Base-by-base conservation (phyloP, 1,140 invertebrate genomes). In the Cotesia chilonis region DNA sequence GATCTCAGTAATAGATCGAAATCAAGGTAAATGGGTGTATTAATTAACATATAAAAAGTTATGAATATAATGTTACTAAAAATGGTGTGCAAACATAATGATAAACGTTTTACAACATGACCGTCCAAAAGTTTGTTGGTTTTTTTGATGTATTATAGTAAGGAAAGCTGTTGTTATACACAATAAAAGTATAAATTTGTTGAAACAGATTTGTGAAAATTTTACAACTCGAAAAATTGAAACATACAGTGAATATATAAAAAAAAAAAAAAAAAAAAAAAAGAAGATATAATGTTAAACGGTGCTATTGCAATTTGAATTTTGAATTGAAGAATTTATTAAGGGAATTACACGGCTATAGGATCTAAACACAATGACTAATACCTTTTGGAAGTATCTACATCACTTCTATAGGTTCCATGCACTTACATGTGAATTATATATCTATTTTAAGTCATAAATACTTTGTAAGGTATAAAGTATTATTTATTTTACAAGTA, bases 41-140 rank as follows among this genome's bases (percentile, higher is more conserved):
- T 4, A 51, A 51, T 51, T 55, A 55, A 55, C 17, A 14, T 55
- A 47, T 10, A 47, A 2, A 47, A 47, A 6, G 41, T 47, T 47
- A 47, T 9, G 6, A 47, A 3, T 54, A 36, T 9, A 35, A 68
- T 37, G 57, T 37, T n/a, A 4, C 4, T 55, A 37, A 68, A 55
- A 38, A 38, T 17, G n/a, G 4, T 28, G 37, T 55, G 55, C 37
- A 47, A 38, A 10, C 3, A 14, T 4, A 12, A 65, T 41, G 37
- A 59, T 37, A 41, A 12, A 12, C 38, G 52, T 36, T 68, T 59
- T 55, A 38, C 36, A 70, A 60, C 41, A 70, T 47, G 76, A 78
- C 78, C 78, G 80, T 79, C 80, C 78, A 81, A 77, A 74, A 74
- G 37, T 78, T 82, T 80, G 76, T 82, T 81, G 75, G 77, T 76